A percentile compares a stretch with the other conserved stretches of the same genome.
Evolutionary conservation across 2,797 vertebrate genomes (phyloP).

Genomic region (Argentina silus): DNA sequence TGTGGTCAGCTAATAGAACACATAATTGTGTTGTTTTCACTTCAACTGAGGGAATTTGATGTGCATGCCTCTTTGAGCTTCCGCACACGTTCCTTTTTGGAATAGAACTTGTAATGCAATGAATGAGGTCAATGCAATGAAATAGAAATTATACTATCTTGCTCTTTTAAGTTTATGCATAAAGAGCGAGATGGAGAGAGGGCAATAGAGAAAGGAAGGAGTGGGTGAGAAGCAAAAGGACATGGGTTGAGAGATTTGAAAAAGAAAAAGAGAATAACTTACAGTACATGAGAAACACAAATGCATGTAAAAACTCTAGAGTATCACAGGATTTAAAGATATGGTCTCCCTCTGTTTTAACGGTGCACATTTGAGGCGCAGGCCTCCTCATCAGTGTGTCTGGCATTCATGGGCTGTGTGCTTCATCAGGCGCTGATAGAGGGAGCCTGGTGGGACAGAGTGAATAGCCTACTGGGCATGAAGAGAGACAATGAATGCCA

Average conservation of each 20-base stretch:
- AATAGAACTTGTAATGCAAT: neutral
- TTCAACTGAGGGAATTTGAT: neutral
- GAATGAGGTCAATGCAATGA: neutral
- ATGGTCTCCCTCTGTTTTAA: neutral
- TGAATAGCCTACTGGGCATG: no score
- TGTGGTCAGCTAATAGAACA: no score
- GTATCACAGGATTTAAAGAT: neutral
- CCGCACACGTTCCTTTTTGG: neutral
- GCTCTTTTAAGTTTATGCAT: slow-evolving; percentile 9
- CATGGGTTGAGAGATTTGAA: neutral
- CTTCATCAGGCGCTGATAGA: neutral
- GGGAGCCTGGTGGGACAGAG: no score
- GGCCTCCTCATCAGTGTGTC: neutral
- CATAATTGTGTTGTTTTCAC: no score
- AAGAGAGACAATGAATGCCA: neutral
- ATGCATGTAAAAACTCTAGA: neutral
- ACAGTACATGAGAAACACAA: neutral
- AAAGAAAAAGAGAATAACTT: neutral
- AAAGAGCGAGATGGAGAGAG: slow-evolving; percentile 5
- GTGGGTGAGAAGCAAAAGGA: slow-evolving; percentile 21
- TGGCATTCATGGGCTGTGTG: neutral
- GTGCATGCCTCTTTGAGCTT: neutral
- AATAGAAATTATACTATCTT: neutral
- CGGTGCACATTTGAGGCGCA: neutral
- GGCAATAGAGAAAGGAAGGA: neutral